Percentiles rank a stretch among this genome's conserved stretches.
phyloP scores from a whole-genome alignment of 2,113 vertebrate genomes.

The Boleophthalmus pectinirostris region DNA sequence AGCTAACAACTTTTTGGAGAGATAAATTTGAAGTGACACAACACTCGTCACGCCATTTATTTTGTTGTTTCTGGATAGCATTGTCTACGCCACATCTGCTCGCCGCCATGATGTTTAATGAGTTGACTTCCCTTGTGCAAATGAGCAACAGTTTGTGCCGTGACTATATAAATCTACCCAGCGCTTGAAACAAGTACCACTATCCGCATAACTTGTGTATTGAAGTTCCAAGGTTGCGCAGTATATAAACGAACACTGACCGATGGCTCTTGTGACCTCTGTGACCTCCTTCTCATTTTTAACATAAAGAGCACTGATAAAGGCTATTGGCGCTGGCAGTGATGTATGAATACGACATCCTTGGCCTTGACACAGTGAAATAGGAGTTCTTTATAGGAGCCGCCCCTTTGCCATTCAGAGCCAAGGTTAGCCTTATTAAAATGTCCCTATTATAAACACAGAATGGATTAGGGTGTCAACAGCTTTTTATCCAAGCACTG shows the following conservation, averaged over 20 bases:
- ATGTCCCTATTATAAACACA: not conserved
- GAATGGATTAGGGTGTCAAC: not conserved
- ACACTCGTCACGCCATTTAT: not conserved
- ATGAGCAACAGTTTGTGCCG: slow-evolving; percentile 13
- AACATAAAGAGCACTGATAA: slow-evolving; percentile 5
- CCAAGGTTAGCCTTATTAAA: not conserved
- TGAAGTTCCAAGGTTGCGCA: not conserved
- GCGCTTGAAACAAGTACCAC: not conserved
- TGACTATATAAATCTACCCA: not conserved
- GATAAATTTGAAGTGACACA: not conserved
- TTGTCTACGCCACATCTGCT: slow-evolving; percentile 16
- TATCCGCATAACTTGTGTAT: not conserved
- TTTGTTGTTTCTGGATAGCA: not conserved
- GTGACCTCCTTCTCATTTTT: slow-evolving; percentile 11
- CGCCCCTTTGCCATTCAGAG: not conserved
- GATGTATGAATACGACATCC: not conserved
- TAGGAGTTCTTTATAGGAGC: not conserved
- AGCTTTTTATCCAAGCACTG: not conserved
- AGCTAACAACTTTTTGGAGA: not conserved
- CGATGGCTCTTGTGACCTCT: not conserved
- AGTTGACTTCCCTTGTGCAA: slow-evolving; percentile 4
- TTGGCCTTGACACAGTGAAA: not conserved
- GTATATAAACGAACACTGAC: slow-evolving; percentile 6
- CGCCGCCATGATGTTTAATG: slow-evolving; percentile 17
- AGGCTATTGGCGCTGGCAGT: not conserved